A percentile compares a stretch with the other conserved stretches of the same genome.
Evolutionary conservation across 2,888 invertebrate species (phyloP).

Genomic region (Nemurella pictetii): DNA sequence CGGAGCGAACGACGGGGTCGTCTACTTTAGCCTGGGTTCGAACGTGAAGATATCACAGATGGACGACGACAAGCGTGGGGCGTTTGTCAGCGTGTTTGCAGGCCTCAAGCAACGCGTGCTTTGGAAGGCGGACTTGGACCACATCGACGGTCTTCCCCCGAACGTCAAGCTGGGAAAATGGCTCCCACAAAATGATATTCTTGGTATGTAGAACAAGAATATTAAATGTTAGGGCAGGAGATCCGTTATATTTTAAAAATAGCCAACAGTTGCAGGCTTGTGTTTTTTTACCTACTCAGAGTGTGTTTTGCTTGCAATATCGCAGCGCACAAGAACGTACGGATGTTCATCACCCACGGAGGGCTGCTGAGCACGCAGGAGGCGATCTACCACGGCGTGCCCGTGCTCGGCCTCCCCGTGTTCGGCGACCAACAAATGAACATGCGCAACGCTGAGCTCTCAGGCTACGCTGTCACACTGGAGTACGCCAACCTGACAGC

Average conservation of each 20-base stretch:
- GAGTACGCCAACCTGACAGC: constrained; percentile 51
- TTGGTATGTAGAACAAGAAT: constrained; percentile 42
- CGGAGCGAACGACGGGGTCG: constrained; percentile 44
- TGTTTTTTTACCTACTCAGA: too few relatives aligned
- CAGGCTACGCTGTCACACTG: constrained; percentile 56
- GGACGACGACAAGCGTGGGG: constrained; percentile 42
- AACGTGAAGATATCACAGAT: constrained; percentile 43
- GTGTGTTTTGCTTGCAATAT: too few relatives aligned
- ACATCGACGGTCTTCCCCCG: constrained; percentile 44
- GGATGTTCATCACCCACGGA: constrained; percentile 62
- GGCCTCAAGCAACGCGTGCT: constrained; percentile 46
- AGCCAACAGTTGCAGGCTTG: too few relatives aligned
- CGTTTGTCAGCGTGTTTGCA: constrained; percentile 45
- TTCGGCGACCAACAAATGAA: constrained; percentile 60
- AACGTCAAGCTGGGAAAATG: constrained; percentile 47
- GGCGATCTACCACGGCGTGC: constrained; percentile 55
- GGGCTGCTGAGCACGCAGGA: constrained; percentile 62
- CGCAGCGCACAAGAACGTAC: constrained; percentile 58
- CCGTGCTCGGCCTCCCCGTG: constrained; percentile 58
- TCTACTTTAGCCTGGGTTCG: constrained; percentile 46
- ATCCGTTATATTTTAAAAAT: too few relatives aligned
- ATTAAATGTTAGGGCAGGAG: too few relatives aligned
- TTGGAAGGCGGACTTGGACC: constrained; percentile 47
- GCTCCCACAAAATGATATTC: constrained; percentile 47
- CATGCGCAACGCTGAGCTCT: constrained; percentile 56